Evolutionary conservation across 2,888 invertebrate genomes (phyloP).

Genomic region (Leptopilina drosophilae): DNA sequence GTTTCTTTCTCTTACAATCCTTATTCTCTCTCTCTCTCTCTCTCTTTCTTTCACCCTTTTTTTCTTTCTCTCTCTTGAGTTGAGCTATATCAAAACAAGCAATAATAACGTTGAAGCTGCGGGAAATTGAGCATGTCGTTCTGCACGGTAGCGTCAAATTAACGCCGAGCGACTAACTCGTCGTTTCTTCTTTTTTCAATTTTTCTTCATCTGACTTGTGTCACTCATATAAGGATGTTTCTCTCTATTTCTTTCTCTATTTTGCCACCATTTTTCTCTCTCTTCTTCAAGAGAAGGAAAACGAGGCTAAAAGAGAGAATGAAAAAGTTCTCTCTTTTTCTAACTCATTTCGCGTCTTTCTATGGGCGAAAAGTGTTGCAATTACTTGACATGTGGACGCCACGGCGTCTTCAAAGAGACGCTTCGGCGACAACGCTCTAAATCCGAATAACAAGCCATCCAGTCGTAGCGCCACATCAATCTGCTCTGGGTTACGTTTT

Average conservation of each 20-base stretch:
- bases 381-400: conserved; percentile 70
- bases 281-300: too few species aligned
- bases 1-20: too few species aligned
- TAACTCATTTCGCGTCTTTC: conserved; percentile 44
- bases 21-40: too few species aligned
- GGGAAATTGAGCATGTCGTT: conserved; percentile 72
- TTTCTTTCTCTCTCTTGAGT: background rate
- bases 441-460: conserved; percentile 72
- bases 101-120: conserved; percentile 64
- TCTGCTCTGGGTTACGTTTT: conserved; percentile 70
- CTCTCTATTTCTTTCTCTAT: conserved; percentile 35
- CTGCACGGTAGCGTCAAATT: conserved; percentile 70
- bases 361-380: conserved; percentile 64
- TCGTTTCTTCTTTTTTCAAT: conserved; percentile 41
- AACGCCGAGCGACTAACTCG: conserved; percentile 63
- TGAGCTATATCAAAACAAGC: conserved; percentile 44
- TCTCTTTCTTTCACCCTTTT: background rate
- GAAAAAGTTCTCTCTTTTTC: background rate
- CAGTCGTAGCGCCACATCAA: conserved; percentile 68
- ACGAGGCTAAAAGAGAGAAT: too few species aligned
- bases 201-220: background rate
- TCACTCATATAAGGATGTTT: conserved; percentile 7
- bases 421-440: conserved; percentile 62
- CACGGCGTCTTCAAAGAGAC: conserved; percentile 67
- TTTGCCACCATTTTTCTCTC: too few species aligned